phyloP scores from a whole-genome alignment of 1,140 invertebrate species.

The Microplitis demolitor region DNA sequence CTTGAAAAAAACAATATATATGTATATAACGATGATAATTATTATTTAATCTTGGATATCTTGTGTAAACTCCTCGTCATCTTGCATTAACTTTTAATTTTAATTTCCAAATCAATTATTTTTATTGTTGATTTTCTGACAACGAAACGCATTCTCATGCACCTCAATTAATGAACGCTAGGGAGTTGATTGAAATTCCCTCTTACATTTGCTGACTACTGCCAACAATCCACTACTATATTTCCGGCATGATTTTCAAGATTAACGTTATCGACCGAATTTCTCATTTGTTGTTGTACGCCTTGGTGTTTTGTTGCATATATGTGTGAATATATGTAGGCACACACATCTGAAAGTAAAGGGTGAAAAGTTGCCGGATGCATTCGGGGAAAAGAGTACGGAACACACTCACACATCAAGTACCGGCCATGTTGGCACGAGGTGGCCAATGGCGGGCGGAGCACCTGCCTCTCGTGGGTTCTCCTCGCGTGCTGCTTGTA shows the following conservation, averaged over 20 bases:
- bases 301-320: too few species aligned
- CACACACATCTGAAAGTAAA: background rate
- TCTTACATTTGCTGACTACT: too few species aligned
- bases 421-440: conserved; percentile 59
- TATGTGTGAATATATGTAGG: too few species aligned
- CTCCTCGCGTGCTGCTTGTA: conserved; percentile 34
- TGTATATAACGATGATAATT: conserved; percentile 28
- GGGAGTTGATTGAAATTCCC: too few species aligned
- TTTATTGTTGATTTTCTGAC: background rate
- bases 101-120: background rate
- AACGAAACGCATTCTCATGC: background rate
- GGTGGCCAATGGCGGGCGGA: conserved; percentile 60
- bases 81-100: background rate
- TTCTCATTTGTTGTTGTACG: background rate
- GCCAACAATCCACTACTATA: background rate
- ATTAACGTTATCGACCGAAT: background rate
- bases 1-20: conserved; percentile 25
- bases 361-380: conserved; percentile 13
- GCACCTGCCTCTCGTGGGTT: conserved; percentile 59
- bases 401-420: conserved; percentile 32
- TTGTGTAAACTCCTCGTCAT: background rate
- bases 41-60: conserved; percentile 32
- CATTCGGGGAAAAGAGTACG: conserved; percentile 1
- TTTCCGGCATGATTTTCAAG: conserved; percentile 9
- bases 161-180: too few species aligned